Base-by-base conservation (phyloP, 2,888 invertebrate species). In the Megalurothrips usitatus region DNA sequence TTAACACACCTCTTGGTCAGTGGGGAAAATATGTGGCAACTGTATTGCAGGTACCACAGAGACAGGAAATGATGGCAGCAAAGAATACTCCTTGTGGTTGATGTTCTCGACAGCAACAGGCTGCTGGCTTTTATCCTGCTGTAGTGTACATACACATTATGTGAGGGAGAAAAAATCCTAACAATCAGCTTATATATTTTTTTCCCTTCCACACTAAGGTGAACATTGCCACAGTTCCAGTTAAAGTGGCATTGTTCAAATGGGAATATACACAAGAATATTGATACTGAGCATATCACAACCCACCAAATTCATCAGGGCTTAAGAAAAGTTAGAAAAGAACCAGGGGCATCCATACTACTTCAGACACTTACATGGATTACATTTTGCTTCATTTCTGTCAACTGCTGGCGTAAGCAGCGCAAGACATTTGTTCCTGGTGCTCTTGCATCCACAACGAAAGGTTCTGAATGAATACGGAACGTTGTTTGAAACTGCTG, bases 41-140 rank as follows among this genome's bases (percentile, higher is more conserved):
- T 75, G 68, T 26, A 75, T 75, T 10, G 68, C 68, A 75, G 68
- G 68, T 75, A 75, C 68, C 68, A 75, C 68, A 75, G 68, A 75
- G 26, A 75, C 68, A 75, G 68, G 68, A 26, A 26, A 75, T 26
- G 68, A 75, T 26, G 68, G 68, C 23, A 75, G 68, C 23, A 75
- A 26, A 26, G 68, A 75, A 26, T 75, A 75, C 23, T 75, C 68
- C 68, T 75, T 75, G 68, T 75, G 26, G 26, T 26, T 75, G 68
- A 75, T 75, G 68, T 68, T 68, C n/a, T 75, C 68, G 68, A 75
- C 26, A 23, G 23, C 10, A 23, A 26, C 9, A 75, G 12, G 68
- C 10, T 75, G 68, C 12, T 75, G 68, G 12, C 26, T 75, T 26
- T 75, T 75, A 75, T 75, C 23, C 23, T 75, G 68, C 68, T 75